Evolutionary conservation across 2,888 invertebrate species (phyloP), one percentile per base, ranked within the genome.

Genomic region (Caenorhabditis sp.): DNA sequence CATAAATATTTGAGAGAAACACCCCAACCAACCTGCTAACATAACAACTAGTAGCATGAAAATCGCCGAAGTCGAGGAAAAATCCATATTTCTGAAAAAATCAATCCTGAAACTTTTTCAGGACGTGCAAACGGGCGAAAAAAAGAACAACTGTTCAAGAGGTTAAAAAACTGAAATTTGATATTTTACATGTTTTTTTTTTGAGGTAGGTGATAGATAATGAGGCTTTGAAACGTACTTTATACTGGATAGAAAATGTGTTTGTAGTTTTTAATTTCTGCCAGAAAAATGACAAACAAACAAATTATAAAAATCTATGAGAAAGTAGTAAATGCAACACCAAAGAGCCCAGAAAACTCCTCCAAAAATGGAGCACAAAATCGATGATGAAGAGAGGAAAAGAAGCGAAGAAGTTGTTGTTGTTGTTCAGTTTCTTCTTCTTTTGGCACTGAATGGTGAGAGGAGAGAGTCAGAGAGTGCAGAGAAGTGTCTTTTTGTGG

Each of bases 81-180:
- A 59, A 27, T 54, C 58, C 58, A 66, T 61, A 62, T 57, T 50
- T 50, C 50, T 50, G 19, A 14, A n/a, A 50, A 31, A 31, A 31
- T 31, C 4, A 31, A 31, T 31, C 10, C 31, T 31, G 31, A 31
- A 31, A 31, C 31, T 31, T 31, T 31, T 31, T 31, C 10, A 6
- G 4, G 31, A 31, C 4, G 31, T 31, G 19, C 4, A 50, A 50
- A 50, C 17, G 17, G 5, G 50, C 17, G 17, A 17, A 14, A n/a
- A 50, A 14, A 50, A 17, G 50, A 19, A 19, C 50, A 50, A 17
- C 50, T 50, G 50, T 14, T 50, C 50, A 4, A 50, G 26, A 21
- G 37, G 31, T 43, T 43, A 26, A n/a, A 19, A 19, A 50, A 50
- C 50, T 50, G 50, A 50, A 50, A 50, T 50, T 14, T 4, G 50